Base-by-base conservation (phyloP, 2,888 invertebrate genomes). In the Archips xylosteana region DNA sequence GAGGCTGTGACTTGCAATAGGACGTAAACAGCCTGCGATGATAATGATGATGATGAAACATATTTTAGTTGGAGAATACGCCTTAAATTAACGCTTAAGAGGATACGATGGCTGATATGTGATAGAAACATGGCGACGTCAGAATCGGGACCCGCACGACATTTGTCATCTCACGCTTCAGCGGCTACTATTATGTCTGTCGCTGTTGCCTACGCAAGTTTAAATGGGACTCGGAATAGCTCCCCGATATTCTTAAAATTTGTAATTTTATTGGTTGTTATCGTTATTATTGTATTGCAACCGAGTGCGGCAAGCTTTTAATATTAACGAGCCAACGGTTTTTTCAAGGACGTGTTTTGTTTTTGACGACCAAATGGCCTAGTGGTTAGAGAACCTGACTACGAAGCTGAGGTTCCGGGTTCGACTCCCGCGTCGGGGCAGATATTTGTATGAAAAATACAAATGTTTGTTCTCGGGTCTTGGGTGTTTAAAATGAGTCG, bases 91-190 rank as follows among this genome's bases (percentile, higher is more conserved):
- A n/a, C 13, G 60, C 6, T 57, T 54, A n/a, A n/a, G n/a, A n/a
- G n/a, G n/a, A n/a, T n/a, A n/a, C n/a, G n/a, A n/a, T 23, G 9
- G 59, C 57, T 59, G 59, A 59, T 64, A 70, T 64, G 39, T 65
- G 63, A 57, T 63, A 64, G 23, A 59, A 45, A 71, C 34, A 39
- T 34, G 23, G 60, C 39, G 57, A 64, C 63, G 65, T 71, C 65
- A 51, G 65, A 65, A 71, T 71, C 65, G 71, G 32, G n/a, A 60
- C 65, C 60, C 71, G 71, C 54, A 2, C 65, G 65, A 51, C 60
- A 71, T 71, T 71, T 65, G 60, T 71, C 71, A 71, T 60, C 65
- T 23, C 42, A 45, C 64, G 71, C 49, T 63, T 63, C 70, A 54
- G 23, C 69, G 51, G 42, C 23, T 23, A 15, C 64, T 65, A 71